Evolutionary conservation across 2,888 invertebrate genomes (phyloP).

Genomic region (Temnothorax ravouxi): DNA sequence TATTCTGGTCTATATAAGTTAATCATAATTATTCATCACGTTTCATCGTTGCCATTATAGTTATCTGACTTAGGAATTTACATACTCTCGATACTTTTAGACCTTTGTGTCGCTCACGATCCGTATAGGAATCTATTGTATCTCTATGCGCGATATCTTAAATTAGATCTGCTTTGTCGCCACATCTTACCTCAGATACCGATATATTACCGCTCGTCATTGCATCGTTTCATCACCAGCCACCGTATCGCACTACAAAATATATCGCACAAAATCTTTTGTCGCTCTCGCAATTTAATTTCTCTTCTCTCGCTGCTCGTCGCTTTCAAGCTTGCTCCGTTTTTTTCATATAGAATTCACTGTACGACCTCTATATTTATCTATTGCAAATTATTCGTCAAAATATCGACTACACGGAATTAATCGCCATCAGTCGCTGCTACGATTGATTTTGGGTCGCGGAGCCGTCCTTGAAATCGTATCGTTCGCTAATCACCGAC

Average conservation of each 20-base stretch:
- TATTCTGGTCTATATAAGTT: constrained; percentile 48
- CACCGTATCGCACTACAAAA: constrained; percentile 47
- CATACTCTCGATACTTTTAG: constrained; percentile 42
- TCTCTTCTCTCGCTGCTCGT: not conserved
- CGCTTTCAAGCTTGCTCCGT: not conserved
- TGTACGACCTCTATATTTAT: constrained; percentile 5
- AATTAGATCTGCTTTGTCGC: constrained; percentile 42
- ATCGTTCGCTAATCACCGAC: constrained; percentile 37
- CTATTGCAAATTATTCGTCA: constrained; percentile 14
- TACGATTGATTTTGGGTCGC: not conserved
- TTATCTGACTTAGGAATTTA: constrained; percentile 63
- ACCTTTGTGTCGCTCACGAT: constrained; percentile 42
- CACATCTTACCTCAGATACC: not conserved
- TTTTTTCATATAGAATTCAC: not conserved
- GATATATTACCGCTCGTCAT: constrained; percentile 23
- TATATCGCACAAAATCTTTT: constrained; percentile 43
- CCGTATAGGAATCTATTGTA: constrained; percentile 49
- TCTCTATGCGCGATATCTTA: constrained; percentile 58
- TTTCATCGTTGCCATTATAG: constrained; percentile 69
- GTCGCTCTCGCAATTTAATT: constrained; percentile 7
- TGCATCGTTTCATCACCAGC: constrained; percentile 4
- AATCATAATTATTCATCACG: constrained; percentile 68
- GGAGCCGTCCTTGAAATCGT: constrained; percentile 1
- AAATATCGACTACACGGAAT: constrained; percentile 29
- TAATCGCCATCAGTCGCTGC: constrained; percentile 14